A percentile compares a stretch with the other conserved stretches of the same genome.
phyloP scores from a whole-genome alignment of 1,140 invertebrate species.

The Harpegnathos saltator region DNA sequence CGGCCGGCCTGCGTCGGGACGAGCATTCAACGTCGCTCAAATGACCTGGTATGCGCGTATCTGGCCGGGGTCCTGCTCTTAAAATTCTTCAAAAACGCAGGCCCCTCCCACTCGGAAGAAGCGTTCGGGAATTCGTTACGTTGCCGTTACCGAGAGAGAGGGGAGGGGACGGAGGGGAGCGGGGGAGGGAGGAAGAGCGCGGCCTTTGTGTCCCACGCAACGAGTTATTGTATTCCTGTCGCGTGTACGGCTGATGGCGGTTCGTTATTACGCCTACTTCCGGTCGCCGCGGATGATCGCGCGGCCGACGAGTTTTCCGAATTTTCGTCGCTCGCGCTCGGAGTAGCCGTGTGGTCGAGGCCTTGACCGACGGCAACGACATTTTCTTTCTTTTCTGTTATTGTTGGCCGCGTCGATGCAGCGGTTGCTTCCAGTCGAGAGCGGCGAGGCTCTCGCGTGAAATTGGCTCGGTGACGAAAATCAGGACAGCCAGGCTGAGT shows the following conservation, averaged over 20 bases:
- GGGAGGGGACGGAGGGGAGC: too few species aligned
- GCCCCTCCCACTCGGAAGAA: constrained; percentile 13
- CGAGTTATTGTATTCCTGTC: constrained; percentile 73
- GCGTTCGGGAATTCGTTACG: constrained; percentile 47
- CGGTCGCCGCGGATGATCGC: constrained; percentile 58
- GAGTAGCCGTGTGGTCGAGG: too few species aligned
- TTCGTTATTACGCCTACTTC: constrained; percentile 79
- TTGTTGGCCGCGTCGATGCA: neutral
- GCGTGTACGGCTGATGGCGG: constrained; percentile 74
- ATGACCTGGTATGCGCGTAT: constrained; percentile 16
- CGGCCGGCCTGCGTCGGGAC: constrained; percentile 17
- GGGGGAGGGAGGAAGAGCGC: constrained; percentile 31
- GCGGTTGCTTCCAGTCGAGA: neutral
- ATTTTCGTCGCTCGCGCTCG: neutral
- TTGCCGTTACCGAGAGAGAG: constrained; percentile 39
- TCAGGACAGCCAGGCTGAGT: too few species aligned
- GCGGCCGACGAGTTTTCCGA: neutral
- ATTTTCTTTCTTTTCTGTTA: neutral
- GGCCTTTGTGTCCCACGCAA: constrained; percentile 57
- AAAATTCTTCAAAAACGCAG: constrained; percentile 27
- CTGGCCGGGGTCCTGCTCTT: constrained; percentile 17
- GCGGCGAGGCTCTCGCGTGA: neutral
- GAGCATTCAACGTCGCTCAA: constrained; percentile 1
- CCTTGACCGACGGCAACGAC: neutral
- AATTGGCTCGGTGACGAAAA: too few species aligned